Evolutionary conservation across 2,113 vertebrate species (phyloP).

Genomic region (Protomyctophum bolini): DNA sequence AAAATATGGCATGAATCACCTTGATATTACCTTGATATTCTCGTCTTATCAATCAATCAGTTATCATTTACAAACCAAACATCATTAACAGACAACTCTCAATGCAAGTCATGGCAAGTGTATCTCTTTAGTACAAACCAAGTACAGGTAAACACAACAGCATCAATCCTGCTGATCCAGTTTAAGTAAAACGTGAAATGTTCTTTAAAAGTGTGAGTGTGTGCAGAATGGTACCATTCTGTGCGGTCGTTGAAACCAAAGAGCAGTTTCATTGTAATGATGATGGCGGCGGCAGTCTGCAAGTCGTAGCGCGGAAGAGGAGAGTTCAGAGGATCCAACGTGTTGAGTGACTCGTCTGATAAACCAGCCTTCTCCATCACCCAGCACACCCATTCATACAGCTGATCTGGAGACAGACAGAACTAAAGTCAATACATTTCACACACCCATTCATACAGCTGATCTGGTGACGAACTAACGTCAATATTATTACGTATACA

Average conservation of each 20-base stretch:
- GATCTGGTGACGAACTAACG: too few species aligned
- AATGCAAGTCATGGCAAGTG: neutral
- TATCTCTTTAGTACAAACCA: neutral
- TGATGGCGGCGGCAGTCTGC: constrained; percentile 82
- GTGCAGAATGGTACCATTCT: constrained; percentile 82
- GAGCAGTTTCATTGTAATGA: constrained; percentile 87
- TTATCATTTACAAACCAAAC: neutral
- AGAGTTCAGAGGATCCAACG: constrained; percentile 67
- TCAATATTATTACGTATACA: too few species aligned
- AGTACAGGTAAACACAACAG: neutral
- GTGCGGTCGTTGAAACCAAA: constrained; percentile 86
- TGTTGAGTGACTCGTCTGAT: constrained; percentile 72
- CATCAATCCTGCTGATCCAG: neutral
- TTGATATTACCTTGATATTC: neutral
- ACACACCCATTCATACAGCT: neutral
- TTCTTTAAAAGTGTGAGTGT: too few species aligned
- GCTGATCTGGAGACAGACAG: constrained; percentile 74
- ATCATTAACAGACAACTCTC: neutral
- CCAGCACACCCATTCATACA: constrained; percentile 82
- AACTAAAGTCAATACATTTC: neutral
- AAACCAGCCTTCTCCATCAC: constrained; percentile 77
- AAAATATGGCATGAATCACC: neutral
- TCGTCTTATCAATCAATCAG: neutral
- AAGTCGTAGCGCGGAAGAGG: constrained; percentile 84
- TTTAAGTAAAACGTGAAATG: constrained; percentile 21